phyloP scores from a whole-genome alignment of 2,888 invertebrate genomes.

The Drosophila borborema region DNA sequence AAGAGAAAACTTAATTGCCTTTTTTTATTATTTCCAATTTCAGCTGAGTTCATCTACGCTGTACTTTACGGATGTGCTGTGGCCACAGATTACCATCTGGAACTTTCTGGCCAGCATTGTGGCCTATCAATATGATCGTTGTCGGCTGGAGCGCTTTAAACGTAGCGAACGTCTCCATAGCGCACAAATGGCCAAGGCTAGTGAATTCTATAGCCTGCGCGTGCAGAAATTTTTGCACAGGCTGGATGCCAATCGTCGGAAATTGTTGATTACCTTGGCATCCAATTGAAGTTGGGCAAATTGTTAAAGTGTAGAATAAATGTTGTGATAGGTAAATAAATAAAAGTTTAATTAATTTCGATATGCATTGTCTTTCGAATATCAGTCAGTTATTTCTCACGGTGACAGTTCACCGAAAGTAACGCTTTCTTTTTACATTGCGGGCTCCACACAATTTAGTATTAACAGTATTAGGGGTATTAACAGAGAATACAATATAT shows the following conservation, averaged over 20 bases:
- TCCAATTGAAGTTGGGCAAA: constrained; percentile 41
- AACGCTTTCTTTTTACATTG: background rate
- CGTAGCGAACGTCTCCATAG: constrained; percentile 53
- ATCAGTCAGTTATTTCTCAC: constrained; percentile 3
- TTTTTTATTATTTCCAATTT: too few relatives aligned
- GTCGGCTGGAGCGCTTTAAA: constrained; percentile 58
- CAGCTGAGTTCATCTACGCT: constrained; percentile 91
- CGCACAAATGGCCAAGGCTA: constrained; percentile 54
- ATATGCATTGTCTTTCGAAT: constrained; percentile 11
- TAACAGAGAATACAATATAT: background rate
- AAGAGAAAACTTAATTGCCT: too few relatives aligned
- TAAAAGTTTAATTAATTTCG: constrained; percentile 26
- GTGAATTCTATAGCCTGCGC: constrained; percentile 66
- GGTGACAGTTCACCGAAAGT: background rate
- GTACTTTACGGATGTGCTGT: constrained; percentile 95
- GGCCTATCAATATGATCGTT: constrained; percentile 89
- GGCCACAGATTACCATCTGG: constrained; percentile 99
- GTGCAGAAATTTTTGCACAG: constrained; percentile 76
- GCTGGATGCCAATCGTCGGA: constrained; percentile 73
- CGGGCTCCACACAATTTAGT: constrained; percentile 2
- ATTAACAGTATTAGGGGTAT: background rate
- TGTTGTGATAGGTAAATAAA: constrained; percentile 43
- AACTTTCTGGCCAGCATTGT: constrained; percentile 94
- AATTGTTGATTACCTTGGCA: constrained; percentile 62
- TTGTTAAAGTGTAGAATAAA: constrained; percentile 27